phyloP scores from a whole-genome alignment of 2,113 vertebrate species.

The Raja brachyura region DNA sequence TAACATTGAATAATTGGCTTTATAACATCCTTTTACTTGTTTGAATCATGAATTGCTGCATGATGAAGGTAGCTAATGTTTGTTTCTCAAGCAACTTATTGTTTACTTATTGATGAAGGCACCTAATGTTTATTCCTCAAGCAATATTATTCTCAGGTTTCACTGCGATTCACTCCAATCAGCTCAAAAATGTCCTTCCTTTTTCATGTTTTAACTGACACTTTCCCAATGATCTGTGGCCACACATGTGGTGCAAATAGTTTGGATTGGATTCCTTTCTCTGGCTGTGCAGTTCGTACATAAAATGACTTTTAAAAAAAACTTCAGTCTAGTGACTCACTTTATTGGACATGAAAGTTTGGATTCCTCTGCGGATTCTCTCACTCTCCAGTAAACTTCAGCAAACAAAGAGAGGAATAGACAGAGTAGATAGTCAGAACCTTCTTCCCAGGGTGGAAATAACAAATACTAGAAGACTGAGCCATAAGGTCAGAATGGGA shows the following conservation, averaged over 20 bases:
- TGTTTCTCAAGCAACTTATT: not conserved
- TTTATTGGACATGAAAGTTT: not conserved
- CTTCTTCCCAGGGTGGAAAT: too few relatives aligned
- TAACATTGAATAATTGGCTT: not conserved
- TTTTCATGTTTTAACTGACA: not conserved
- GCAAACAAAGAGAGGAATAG: too few relatives aligned
- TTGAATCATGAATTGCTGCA: not conserved
- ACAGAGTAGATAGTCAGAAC: too few relatives aligned
- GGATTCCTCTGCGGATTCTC: not conserved
- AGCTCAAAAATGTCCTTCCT: not conserved
- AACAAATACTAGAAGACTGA: too few relatives aligned
- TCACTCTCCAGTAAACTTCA: not conserved
- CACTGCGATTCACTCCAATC: not conserved
- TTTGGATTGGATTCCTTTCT: not conserved
- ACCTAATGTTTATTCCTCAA: too few relatives aligned
- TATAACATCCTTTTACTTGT: not conserved
- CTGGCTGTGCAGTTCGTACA: not conserved
- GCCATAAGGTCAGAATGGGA: too few relatives aligned
- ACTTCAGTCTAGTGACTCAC: not conserved
- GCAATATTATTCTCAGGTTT: not conserved
- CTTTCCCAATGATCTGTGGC: not conserved
- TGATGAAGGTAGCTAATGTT: not conserved
- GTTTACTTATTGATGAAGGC: too few relatives aligned
- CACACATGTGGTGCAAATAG: not conserved
- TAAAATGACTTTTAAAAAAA: not conserved